A percentile compares a stretch with the other conserved stretches of the same genome.
Evolutionary conservation across 2,113 vertebrate species (phyloP).

Genomic region (Cyanistes caeruleus): DNA sequence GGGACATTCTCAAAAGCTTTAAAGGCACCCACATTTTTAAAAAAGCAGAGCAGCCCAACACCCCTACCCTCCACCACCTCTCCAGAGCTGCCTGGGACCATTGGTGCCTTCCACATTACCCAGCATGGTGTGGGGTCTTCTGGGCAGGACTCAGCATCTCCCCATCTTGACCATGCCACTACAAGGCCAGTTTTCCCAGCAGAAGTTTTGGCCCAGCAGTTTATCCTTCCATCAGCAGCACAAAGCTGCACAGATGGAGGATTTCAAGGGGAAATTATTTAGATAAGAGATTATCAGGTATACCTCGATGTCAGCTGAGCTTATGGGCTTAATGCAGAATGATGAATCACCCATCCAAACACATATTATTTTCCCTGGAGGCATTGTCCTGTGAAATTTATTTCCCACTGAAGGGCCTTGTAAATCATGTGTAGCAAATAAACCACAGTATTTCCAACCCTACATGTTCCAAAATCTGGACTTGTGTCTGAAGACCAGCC

Average conservation of each 20-base stretch:
- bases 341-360: constrained; percentile 51
- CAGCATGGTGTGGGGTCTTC: neutral
- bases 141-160: neutral
- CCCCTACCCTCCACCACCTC: neutral
- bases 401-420: constrained; percentile 44
- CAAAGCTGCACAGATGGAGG: constrained; percentile 24
- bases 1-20: neutral
- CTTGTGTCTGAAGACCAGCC: neutral
- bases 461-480: neutral
- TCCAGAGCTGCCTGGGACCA: neutral
- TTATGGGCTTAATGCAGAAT: constrained; percentile 52
- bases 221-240: constrained; percentile 2
- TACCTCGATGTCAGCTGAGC: constrained; percentile 7
- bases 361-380: constrained; percentile 44
- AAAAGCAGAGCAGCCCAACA: neutral
- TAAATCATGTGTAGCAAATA: constrained; percentile 53
- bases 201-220: neutral
- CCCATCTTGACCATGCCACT: rapidly evolving
- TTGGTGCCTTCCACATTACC: neutral
- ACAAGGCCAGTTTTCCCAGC: neutral
- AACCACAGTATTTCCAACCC: neutral
- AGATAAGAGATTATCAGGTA: constrained; percentile 60
- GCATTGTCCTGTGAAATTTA: constrained; percentile 48
- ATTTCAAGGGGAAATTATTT: constrained; percentile 63
- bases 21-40: neutral